These are phyloP conservation scores for Babyrousa celebensis DNA, from an alignment of 2,797 vertebrate species.

Conservation along the genomic window DNA sequence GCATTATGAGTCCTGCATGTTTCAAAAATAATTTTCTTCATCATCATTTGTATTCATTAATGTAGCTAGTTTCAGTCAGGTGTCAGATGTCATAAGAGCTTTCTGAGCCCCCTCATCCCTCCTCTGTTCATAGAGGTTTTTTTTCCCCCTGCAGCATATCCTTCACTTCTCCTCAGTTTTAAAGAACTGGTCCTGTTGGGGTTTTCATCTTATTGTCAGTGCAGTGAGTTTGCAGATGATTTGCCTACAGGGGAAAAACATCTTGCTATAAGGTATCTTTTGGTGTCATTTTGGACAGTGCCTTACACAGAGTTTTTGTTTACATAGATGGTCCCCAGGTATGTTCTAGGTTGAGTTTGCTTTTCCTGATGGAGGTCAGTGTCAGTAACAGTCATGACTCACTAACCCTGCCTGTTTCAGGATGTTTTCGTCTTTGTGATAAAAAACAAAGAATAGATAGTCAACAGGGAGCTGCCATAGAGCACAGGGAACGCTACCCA, in stretches of 20 bases:
- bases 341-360: not conserved
- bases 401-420: not conserved
- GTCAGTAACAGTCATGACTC: not conserved
- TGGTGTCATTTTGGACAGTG: not conserved
- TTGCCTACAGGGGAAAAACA: not conserved
- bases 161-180: not conserved
- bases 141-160: not conserved
- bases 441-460: not conserved
- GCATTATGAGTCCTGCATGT: not conserved
- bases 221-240: conserved; percentile 36
- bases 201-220: conserved; percentile 5
- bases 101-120: not conserved
- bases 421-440: conserved; percentile 6
- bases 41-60: not conserved
- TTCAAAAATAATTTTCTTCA: conserved; percentile 55
- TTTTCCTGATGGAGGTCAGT: not conserved
- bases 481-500: too few species aligned
- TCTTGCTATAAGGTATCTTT: conserved; percentile 30
- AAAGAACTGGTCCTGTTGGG: not conserved
- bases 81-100: not conserved
- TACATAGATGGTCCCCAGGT: not conserved
- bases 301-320: not conserved
- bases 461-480: too few species aligned
- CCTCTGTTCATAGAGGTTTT: not conserved
- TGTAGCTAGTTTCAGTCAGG: conserved; percentile 18